Percentiles rank a stretch among this genome's conserved stretches.
Conservation (phyloP, 1,140 invertebrate genomes). For the Probaryconus sp. region DNA sequence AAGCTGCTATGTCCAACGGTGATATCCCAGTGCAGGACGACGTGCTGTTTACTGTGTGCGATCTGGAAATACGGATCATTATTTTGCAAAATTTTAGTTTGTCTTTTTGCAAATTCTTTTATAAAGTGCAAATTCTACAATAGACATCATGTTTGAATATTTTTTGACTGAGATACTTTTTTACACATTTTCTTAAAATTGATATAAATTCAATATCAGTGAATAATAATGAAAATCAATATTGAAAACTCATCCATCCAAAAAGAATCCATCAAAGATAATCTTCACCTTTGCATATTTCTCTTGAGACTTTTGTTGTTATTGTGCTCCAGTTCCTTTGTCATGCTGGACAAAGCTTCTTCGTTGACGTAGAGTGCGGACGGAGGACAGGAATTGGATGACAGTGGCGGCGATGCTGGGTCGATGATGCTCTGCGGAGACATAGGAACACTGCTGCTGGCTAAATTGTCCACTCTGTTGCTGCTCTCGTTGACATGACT, state of each 20-base stretch:
- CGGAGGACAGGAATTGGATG: conserved; percentile 65
- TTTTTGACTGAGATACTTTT: no score
- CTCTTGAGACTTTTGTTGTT: conserved; percentile 74
- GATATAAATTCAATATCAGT: background rate
- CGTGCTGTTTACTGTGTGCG: conserved; percentile 68
- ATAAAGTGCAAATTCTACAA: no score
- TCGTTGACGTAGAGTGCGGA: conserved; percentile 75
- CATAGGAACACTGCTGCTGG: conserved; percentile 79
- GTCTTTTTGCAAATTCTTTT: no score
- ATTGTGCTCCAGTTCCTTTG: conserved; percentile 73
- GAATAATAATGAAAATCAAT: background rate
- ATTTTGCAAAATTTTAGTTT: no score
- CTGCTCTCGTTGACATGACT: conserved; percentile 76
- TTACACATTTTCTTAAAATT: background rate
- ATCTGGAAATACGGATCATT: conserved; percentile 65
- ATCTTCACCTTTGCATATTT: conserved; percentile 70
- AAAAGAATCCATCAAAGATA: no score
- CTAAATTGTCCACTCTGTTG: conserved; percentile 74
- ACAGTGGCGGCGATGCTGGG: conserved; percentile 73
- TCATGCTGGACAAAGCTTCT: conserved; percentile 67
- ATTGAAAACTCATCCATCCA: background rate
- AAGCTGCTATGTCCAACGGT: conserved; percentile 53
- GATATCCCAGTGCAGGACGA: conserved; percentile 66
- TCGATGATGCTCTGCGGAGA: conserved; percentile 79
- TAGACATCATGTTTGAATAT: no score